Evolutionary conservation across 1,140 invertebrate species (phyloP), one percentile per base, ranked within the genome.

Genomic region (Rhagoletis pomonella): DNA sequence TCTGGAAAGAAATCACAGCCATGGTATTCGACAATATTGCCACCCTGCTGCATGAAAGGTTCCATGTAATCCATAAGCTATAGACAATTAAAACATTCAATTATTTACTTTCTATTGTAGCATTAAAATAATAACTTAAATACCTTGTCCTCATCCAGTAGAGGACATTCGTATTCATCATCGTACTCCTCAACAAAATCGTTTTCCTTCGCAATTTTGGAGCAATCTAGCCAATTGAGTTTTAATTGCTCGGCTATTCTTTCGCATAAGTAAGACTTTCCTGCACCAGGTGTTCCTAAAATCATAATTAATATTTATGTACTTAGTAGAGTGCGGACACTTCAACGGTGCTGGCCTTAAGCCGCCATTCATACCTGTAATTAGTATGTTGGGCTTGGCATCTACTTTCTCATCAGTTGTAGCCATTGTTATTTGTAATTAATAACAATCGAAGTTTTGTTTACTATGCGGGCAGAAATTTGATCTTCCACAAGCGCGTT

Each of bases 1-100:
- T 99, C 96, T 0, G 99, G 99, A 90, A 99, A 99, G 91, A 99
- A 98, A 88, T 99, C 98, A 94, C 97, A 97, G 67, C 97, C 96
- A 93, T 99, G 99, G 93, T 99, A 99, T 91, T 99, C 99, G 3
- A 99, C 96, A 89, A 99, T 96, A 90, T 97, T 97, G 55, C 98
- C 98, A 88, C 98, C 98, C 90, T 96, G 94, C 39, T 93, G 92
- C 95, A 99, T 97, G 89, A 95, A 93, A 47, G 96, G 95, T 93
- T 99, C 98, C 93, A 99, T 94, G 89, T 97, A 95, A 93, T 99
- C 97, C 50, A 99, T 90, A 29, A 99, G 93, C 97, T 98, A 89
- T 69, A 94, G 93, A 87, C 86, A 50, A 88, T 85, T 58, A 39
- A 69, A 65, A 84, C 58, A 39, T 89, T 50, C 62, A 69, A 62